Base-by-base conservation (phyloP, 2,113 vertebrate genomes). In the Pseudopodoces humilis region DNA sequence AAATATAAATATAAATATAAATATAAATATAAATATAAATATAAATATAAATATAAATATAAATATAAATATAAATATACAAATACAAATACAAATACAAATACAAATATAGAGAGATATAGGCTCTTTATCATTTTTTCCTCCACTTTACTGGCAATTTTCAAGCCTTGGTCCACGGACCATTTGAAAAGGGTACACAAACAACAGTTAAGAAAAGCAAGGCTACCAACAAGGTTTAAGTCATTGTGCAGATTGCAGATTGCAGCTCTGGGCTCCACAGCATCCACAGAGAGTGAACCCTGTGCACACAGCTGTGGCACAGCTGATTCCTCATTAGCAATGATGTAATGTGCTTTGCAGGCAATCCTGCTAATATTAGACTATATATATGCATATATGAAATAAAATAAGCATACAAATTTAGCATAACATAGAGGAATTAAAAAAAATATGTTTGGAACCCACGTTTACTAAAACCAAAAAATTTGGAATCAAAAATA, bases 291-390 rank as follows among this genome's bases (percentile, higher is more conserved):
- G 21, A 13, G 16, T 0, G 0, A 86, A 16, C 3, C 3, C 5
- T 2, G 0, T 15, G 37, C n/a, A 33, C 5, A 12, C 0, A 2
- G 33, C 1, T 24, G 28, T 1, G 19, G n/a, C 17, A 35, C 0
- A 0, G 39, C 39, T 1, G 0, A 50, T 15, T 81, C 46, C 43
- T 30, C 11, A 1, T 17, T 30, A 43, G n/a, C 35, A 59, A 13
- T 4, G 20, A 77, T 3, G 8, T 12, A n/a, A 24, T 1, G 5
- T 2, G 5, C 15, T 74, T 22, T 18, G 10, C 25, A 67, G 47
- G 16, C 0, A 1, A 69, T 62, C n/a, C 46, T 41, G 11, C 14
- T 15, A 59, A 24, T 4, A 59, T 41, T 58, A 70, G 27, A 24
- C n/a, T 37, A 33, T 1, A 78, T 12, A 69, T 8, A 19, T 10